Base-by-base conservation (phyloP, 1,140 invertebrate genomes). In the Bombyx mandarina region DNA sequence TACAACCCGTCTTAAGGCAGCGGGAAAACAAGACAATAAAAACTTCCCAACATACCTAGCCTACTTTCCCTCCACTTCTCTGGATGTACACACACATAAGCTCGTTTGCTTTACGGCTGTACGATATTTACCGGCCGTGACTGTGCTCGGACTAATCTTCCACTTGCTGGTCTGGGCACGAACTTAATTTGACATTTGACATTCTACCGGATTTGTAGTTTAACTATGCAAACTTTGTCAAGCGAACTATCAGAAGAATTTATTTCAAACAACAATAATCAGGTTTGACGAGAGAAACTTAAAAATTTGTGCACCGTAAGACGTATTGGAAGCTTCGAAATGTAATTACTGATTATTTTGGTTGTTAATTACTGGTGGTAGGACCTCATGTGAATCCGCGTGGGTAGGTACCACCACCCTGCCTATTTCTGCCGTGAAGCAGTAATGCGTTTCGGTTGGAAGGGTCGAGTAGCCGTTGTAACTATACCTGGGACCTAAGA, bases 121-220 rank as follows among this genome's bases (percentile, higher is more conserved):
- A 53, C 59, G 61, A 65, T 68, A 68, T 62, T 60, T 60, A 46
- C 57, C 51, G 61, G 47, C 43, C 52, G 54, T 12, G 42, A 49
- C 58, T 61, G 55, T 61, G 61, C 54, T 62, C 8, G 45, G 45
- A 45, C 58, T 72, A 74, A 76, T 70, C 67, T 67, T 26, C 45
- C 43, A 52, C 64, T 53, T 72, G 63, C 66, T 55, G 53, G 46
- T 52, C 60, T 61, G 59, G 66, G 69, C 69, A 71, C 66, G 64
- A 45, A 43, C 60, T 49, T 53, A 61, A 63, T 54, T 63, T 58
- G 48, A 62, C 63, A 56, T 54, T 59, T 53, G 22, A 18, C 49
- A 54, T 58, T 58, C 45, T 55, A 57, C 47, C 47, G 57, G 48
- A 63, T 63, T 64, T 61, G 61, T 59, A 47, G 48, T 44, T 44